A percentile compares a stretch with the other conserved stretches of the same genome.
phyloP scores from a whole-genome alignment of 2,888 invertebrate genomes.

The Seira ritae region DNA sequence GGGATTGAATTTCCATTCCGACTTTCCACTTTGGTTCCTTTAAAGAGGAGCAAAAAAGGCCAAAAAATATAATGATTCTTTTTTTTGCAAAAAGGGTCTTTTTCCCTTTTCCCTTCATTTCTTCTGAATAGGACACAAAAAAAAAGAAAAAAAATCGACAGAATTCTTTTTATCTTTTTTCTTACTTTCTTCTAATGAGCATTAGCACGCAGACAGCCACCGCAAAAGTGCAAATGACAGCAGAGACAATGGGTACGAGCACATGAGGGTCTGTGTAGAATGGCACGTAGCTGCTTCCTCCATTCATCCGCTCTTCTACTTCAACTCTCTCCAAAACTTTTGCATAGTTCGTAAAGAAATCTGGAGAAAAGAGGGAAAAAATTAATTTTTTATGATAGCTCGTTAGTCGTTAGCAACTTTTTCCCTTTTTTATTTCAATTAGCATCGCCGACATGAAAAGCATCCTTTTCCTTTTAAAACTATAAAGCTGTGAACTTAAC shows the following conservation, averaged over 20 bases:
- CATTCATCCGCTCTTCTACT: conserved; percentile 27
- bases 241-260: conserved; percentile 77
- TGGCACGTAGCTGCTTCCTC: conserved; percentile 61
- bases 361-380: conserved; percentile 33
- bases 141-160: neutral
- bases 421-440: too few species aligned
- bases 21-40: conserved; percentile 39
- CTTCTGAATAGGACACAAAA: neutral
- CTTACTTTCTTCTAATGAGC: conserved; percentile 39
- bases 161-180: neutral
- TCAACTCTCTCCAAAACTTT: conserved; percentile 57
- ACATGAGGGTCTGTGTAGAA: conserved; percentile 77
- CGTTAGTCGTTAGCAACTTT: neutral
- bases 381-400: neutral
- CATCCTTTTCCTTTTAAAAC: neutral
- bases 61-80: neutral
- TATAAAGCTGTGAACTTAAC: neutral
- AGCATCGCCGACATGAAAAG: neutral
- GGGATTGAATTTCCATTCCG: conserved; percentile 65
- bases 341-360: conserved; percentile 70
- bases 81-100: neutral
- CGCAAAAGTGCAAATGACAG: conserved; percentile 77
- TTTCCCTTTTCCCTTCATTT: neutral
- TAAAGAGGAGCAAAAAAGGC: neutral
- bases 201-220: conserved; percentile 77